phyloP scores from a whole-genome alignment of 2,113 vertebrate genomes.

The Phalacrocorax carbo region DNA sequence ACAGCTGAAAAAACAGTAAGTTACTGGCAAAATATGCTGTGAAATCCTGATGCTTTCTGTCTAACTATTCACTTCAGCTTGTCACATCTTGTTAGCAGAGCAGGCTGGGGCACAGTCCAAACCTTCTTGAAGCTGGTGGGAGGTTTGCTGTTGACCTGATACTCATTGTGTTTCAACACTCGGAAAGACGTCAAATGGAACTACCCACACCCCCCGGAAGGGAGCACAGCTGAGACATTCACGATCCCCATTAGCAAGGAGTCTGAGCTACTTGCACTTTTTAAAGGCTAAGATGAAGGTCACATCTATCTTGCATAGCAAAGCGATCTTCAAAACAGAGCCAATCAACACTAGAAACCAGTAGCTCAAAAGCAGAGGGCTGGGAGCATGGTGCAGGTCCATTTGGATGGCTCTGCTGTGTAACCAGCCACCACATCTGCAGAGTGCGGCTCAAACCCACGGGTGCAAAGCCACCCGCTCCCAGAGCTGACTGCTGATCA shows the following conservation, averaged over 20 bases:
- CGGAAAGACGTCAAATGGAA: background rate
- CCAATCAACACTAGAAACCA: too few species aligned
- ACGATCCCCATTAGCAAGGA: background rate
- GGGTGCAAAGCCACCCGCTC: background rate
- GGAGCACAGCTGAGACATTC: background rate
- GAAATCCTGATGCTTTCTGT: background rate
- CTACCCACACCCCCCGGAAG: background rate
- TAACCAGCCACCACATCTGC: background rate
- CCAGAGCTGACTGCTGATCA: background rate
- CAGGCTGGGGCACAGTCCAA: background rate
- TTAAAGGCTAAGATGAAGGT: background rate
- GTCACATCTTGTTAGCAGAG: background rate
- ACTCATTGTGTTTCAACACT: background rate
- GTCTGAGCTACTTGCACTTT: background rate
- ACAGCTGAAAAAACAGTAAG: background rate
- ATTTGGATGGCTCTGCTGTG: background rate
- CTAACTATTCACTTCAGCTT: background rate
- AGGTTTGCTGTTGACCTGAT: background rate
- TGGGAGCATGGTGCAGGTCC: rapidly evolving
- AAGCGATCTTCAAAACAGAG: background rate
- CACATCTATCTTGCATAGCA: background rate
- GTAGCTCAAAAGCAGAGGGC: background rate
- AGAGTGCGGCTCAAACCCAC: rapidly evolving
- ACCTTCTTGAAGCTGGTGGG: background rate
- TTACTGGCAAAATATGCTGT: background rate